Evolutionary conservation across 2,797 vertebrate species (phyloP).

Genomic region (Pogoniulus pusillus): DNA sequence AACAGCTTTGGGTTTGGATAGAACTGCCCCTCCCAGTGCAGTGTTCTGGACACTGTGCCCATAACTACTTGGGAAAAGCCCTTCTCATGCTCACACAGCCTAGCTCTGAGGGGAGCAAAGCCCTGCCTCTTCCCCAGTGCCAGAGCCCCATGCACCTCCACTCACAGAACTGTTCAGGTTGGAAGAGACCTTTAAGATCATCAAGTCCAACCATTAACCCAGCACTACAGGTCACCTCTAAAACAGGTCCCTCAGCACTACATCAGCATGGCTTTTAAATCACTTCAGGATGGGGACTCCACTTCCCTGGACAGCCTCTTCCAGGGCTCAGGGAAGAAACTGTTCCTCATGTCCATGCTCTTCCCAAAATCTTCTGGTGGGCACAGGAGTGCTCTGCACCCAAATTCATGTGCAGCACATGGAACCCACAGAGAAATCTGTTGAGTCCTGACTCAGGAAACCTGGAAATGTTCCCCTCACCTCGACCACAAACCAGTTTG

Average conservation of each 20-base stretch:
- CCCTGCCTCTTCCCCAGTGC: fast-evolving
- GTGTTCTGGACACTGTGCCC: fast-evolving
- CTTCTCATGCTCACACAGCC: background rate
- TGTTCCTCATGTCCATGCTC: background rate
- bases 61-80: background rate
- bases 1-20: background rate
- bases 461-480: background rate
- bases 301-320: background rate
- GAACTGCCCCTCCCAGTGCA: background rate
- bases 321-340: background rate
- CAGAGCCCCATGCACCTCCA: fast-evolving
- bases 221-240: background rate
- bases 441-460: background rate
- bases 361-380: background rate
- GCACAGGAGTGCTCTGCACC: background rate
- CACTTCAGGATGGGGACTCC: background rate
- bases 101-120: background rate
- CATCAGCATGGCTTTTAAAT: background rate
- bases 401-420: fast-evolving
- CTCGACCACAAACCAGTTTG: background rate
- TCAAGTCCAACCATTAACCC: background rate
- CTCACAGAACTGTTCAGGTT: background rate
- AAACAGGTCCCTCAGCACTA: background rate
- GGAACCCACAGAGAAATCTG: background rate
- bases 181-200: background rate